phyloP scores from a whole-genome alignment of 1,140 invertebrate species.

The Aphis gossypii region DNA sequence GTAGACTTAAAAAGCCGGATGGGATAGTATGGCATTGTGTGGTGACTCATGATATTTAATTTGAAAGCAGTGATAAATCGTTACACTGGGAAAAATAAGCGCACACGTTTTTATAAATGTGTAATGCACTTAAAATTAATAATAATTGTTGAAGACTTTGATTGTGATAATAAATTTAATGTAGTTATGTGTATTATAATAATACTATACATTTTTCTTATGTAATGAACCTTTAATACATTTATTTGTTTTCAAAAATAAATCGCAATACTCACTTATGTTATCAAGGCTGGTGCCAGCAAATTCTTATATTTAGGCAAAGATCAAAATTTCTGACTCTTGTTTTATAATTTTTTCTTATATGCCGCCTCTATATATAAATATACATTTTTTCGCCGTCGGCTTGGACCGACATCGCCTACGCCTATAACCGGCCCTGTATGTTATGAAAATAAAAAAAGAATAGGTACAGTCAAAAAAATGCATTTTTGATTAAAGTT shows the following conservation, averaged over 20 bases:
- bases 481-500: background rate
- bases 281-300: no score
- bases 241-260: background rate
- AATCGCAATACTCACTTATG: background rate
- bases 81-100: background rate
- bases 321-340: no score
- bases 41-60: background rate
- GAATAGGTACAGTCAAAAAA: background rate
- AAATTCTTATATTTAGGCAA: no score
- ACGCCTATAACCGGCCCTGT: background rate
- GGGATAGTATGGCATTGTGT: background rate
- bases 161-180: background rate
- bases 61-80: background rate
- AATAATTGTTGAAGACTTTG: background rate
- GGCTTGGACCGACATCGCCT: no score
- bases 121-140: background rate
- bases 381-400: no score
- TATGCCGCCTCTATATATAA: no score
- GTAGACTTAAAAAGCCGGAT: background rate
- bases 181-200: background rate
- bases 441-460: no score
- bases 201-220: background rate
- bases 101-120: background rate
- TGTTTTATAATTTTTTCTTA: no score
- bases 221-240: background rate